Evolutionary conservation across 2,888 invertebrate genomes (phyloP), one percentile per base, ranked within the genome.

Genomic region (Yponomeuta malinellus): DNA sequence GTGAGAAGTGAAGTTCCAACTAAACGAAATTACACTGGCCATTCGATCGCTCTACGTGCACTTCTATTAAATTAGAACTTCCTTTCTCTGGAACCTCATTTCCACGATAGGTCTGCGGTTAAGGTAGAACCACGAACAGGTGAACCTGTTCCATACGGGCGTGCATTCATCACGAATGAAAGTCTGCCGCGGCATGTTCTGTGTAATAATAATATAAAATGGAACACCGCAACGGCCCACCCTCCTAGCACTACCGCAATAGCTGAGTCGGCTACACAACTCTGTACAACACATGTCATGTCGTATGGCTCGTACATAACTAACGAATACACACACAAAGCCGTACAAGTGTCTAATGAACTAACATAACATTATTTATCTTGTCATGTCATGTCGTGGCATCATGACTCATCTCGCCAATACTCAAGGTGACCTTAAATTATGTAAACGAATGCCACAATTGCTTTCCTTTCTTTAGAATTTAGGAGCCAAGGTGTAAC

Each of bases 201-300:
- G 52, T 31, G 64, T 31, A 64, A 81, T 84, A 64, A 81, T 84
- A 87, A 87, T 83, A 78, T 81, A 81, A 86, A 88, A 89, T 88
- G 83, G 83, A 87, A 87, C 84, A 85, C 80, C 80, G 77, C 81
- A 80, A 6, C 81, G 78, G 80, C 85, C 84, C 85, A 82, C 81
- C 77, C 74, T 76, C 79, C 77, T 12, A 52, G 68, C 68, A 15
- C 37, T 80, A 86, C 88, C 89, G 82, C 88, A 86, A 79, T 37
- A 77, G 75, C 81, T 75, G 77, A 69, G 71, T 77, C 71, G 73
- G 74, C 74, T 79, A 78, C 78, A 76, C 75, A 80, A 43, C 77
- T 78, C 78, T 78, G 43, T 43, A 68, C 43, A 31, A 68, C 12
- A 43, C 48, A 68, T n/a, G 48, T 43, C 43, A 43, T 68, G 37